phyloP scores from a whole-genome alignment of 2,113 vertebrate species.

The Strix uralensis region DNA sequence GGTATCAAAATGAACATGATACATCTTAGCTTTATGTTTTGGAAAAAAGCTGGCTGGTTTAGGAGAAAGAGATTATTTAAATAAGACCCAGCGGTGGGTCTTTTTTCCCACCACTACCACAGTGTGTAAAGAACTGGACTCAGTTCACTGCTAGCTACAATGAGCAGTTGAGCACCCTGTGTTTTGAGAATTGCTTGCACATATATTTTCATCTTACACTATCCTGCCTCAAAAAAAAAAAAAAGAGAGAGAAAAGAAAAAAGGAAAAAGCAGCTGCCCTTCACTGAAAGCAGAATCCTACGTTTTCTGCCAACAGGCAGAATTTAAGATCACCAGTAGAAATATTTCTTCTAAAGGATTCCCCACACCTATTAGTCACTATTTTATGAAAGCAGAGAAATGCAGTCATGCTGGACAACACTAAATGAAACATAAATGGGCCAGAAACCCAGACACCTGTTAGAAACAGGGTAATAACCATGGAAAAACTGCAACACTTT shows the following conservation, averaged over 20 bases:
- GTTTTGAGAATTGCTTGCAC: not conserved
- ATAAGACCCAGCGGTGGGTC: too few relatives aligned
- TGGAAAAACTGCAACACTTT: rapidly evolving
- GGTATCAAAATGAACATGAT: not conserved
- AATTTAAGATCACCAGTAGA: not conserved
- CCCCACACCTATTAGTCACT: not conserved
- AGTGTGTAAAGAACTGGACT: not conserved
- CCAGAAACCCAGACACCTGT: not conserved
- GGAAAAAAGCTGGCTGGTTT: not conserved
- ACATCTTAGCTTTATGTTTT: not conserved
- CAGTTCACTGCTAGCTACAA: not conserved
- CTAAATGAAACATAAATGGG: not conserved
- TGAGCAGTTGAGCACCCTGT: not conserved
- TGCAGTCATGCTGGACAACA: not conserved
- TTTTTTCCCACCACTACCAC: rapidly evolving
- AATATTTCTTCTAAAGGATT: not conserved
- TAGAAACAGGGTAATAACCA: not conserved
- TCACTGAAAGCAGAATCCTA: not conserved
- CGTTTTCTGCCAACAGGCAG: not conserved
- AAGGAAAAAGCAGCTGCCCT: not conserved
- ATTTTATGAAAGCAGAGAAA: not conserved
- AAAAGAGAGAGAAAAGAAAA: too few relatives aligned
- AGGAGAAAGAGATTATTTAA: not conserved
- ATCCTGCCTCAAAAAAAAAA: not conserved
- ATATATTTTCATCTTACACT: rapidly evolving